Conservation (phyloP, 1,140 invertebrate species). For the Panagrolaimus sp. region DNA sequence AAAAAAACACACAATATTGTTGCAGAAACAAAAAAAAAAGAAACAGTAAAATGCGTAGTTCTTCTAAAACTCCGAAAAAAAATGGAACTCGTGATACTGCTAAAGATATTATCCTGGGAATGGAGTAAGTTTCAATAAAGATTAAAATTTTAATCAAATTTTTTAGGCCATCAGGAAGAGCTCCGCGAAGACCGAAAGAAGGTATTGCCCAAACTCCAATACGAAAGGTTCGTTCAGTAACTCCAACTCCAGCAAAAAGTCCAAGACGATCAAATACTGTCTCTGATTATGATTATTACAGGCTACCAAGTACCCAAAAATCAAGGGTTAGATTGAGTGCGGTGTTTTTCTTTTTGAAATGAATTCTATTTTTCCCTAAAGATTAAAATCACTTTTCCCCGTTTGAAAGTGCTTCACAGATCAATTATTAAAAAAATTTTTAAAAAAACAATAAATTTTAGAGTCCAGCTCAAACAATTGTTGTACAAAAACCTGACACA, state of each 20-base stretch:
- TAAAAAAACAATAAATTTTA: background rate
- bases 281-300: background rate
- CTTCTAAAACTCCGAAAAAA: constrained; percentile 13
- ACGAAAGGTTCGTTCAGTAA: constrained; percentile 33
- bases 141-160: background rate
- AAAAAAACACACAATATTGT: background rate
- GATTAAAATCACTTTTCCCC: background rate
- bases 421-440: background rate
- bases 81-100: constrained; percentile 40
- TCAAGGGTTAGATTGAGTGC: background rate
- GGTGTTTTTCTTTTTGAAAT: constrained; percentile 15
- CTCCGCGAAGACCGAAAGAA: constrained; percentile 43
- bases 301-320: constrained; percentile 1
- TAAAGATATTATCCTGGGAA: constrained; percentile 49
- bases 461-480: constrained; percentile 25
- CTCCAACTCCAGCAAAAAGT: constrained; percentile 4
- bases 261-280: constrained; percentile 5
- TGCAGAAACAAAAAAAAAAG: constrained; percentile 3
- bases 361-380: constrained; percentile 14
- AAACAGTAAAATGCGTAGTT: background rate
- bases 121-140: constrained; percentile 33
- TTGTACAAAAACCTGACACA: constrained; percentile 34
- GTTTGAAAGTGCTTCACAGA: background rate
- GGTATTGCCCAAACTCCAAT: constrained; percentile 30
- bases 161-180: constrained; percentile 46